Base-by-base conservation (phyloP, 2,888 invertebrate species). In the Netelia melanura region DNA sequence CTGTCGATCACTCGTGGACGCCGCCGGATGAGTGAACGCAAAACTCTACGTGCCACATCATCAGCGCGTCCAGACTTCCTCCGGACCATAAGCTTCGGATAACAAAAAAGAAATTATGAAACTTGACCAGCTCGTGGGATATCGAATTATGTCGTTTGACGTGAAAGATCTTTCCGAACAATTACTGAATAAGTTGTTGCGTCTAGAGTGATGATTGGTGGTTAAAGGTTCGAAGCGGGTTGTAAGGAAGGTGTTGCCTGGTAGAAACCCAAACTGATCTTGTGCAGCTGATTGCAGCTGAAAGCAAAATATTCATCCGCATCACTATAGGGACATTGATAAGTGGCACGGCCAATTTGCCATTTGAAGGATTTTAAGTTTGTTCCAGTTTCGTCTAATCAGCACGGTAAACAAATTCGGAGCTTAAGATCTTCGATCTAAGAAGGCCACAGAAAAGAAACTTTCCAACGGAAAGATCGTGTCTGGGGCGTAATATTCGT, bases 141-240 rank as follows among this genome's bases (percentile, higher is more conserved):
- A 77, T 76, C 76, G 38, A 77, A 65, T 77, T 71, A 67, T 76
- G 65, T 82, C 71, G 23, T 65, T 74, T 78, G 64, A 74, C 65
- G 65, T 52, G 78, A 70, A 56, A 17, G 56, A 58, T 74, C 52
- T 68, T 82, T 25, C 68, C 21, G 78, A 70, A 25, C 81, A 81
- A 85, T 85, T 82, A 81, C 84, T 79, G 79, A 79, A 82, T 82
- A 79, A 76, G 75, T 82, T 82, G 81, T 81, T 82, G 74, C 65
- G 61, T 62, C 21, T 68, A 25, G 30, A 25, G 48, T 56, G 30
- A 38, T 38, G 38, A 1, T 6, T 38, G 6, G 38, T 38, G 38
- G 38, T 38, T 56, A 21, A 23, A 67, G n/a, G 14, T 72, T 68
- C 72, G 52, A 38, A 71, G 56, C 38, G 61, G 43, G 9, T 61